phyloP scores from a whole-genome alignment of 2,888 invertebrate species.

The Meteorus cinctellus region DNA sequence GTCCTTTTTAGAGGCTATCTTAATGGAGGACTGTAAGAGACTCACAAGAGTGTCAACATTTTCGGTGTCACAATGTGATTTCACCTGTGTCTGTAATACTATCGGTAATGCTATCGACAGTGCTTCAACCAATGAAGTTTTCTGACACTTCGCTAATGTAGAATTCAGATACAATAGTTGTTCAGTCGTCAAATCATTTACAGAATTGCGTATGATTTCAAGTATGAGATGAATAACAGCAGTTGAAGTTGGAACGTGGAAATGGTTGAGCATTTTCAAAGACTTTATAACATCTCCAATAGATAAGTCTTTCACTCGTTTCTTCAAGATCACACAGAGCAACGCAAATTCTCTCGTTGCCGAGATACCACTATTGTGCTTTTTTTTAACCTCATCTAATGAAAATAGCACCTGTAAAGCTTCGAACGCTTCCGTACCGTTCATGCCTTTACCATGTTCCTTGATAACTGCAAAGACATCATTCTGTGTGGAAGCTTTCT shows the following conservation, averaged over 20 bases:
- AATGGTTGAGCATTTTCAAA: constrained; percentile 76
- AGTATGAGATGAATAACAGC: constrained; percentile 79
- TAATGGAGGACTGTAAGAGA: constrained; percentile 74
- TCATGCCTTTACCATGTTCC: too few species aligned
- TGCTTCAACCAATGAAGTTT: constrained; percentile 78
- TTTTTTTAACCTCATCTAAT: too few species aligned
- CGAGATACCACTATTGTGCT: not conserved
- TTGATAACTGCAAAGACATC: too few species aligned
- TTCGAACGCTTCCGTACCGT: too few species aligned
- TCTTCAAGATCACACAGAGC: constrained; percentile 65
- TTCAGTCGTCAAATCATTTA: constrained; percentile 77
- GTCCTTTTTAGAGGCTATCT: constrained; percentile 35
- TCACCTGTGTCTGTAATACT: constrained; percentile 79
- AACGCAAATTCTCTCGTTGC: constrained; percentile 44
- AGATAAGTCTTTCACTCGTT: constrained; percentile 75
- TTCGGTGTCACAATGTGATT: constrained; percentile 75
- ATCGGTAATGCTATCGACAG: constrained; percentile 80
- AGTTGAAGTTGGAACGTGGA: constrained; percentile 77
- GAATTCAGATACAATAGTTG: constrained; percentile 80
- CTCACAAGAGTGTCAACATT: constrained; percentile 75
- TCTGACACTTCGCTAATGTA: constrained; percentile 75
- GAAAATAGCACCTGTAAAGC: too few species aligned
- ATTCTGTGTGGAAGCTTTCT: too few species aligned
- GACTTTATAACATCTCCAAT: constrained; percentile 77
- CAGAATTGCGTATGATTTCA: constrained; percentile 78